phyloP scores from a whole-genome alignment of 1,140 invertebrate genomes.

The Fragariocoptes setiger region DNA sequence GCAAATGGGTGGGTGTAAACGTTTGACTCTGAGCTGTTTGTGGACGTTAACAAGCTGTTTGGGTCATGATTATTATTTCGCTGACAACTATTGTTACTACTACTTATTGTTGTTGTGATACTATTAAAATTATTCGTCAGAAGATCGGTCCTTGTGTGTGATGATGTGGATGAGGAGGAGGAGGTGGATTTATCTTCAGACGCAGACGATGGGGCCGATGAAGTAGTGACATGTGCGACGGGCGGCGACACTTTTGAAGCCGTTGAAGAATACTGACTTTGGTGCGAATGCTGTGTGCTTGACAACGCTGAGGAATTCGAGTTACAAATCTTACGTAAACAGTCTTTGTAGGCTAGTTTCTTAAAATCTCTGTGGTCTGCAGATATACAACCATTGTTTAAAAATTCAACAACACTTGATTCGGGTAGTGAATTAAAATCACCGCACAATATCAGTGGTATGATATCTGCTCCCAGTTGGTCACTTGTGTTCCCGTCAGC shows the following conservation, averaged over 20 bases:
- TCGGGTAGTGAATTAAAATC: conserved; percentile 96
- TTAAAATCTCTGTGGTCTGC: conserved; percentile 84
- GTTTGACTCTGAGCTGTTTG: conserved; percentile 19
- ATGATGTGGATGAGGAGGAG: not conserved
- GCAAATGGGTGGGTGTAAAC: conserved; percentile 86
- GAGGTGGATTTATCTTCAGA: no score
- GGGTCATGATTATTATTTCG: no score
- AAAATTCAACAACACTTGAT: conserved; percentile 84
- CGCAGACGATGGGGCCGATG: not conserved
- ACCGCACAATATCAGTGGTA: conserved; percentile 77
- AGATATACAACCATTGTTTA: conserved; percentile 53
- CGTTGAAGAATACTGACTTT: conserved; percentile 9
- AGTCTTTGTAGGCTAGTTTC: conserved; percentile 65
- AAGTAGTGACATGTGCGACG: not conserved
- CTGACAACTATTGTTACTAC: no score
- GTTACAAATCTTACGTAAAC: conserved; percentile 42
- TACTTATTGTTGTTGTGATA: no score
- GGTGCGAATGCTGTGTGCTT: conserved; percentile 18
- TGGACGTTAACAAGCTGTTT: no score
- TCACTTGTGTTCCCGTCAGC: conserved; percentile 29
- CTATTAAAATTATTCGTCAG: not conserved
- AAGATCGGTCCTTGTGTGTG: not conserved
- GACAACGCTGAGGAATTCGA: conserved; percentile 24
- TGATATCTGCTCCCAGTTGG: conserved; percentile 14
- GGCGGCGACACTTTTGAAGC: not conserved